These are phyloP conservation scores for Agapostemon virescens DNA, from an alignment of 2,888 invertebrate species.

Conservation along the genomic window DNA sequence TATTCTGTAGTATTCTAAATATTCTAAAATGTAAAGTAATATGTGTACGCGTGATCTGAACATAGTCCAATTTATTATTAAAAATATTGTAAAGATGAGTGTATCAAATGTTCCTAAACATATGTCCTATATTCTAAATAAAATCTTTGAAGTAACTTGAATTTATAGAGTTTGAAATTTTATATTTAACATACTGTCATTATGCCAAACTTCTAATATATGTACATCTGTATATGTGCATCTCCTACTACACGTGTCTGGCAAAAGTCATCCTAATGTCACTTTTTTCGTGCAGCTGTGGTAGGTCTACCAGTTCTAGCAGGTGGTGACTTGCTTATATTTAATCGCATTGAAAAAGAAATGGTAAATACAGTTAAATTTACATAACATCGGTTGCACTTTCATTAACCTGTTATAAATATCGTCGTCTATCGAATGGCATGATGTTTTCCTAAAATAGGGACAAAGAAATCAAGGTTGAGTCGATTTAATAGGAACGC, in stretches of 20 bases:
- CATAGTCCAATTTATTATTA: background rate
- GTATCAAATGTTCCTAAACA: background rate
- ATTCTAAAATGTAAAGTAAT: background rate
- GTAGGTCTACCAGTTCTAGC: background rate
- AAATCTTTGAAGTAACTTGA: background rate
- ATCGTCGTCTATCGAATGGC: background rate
- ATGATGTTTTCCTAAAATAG: background rate
- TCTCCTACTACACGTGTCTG: background rate
- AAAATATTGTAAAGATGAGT: background rate
- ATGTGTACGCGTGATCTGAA: background rate
- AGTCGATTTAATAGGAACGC: constrained; percentile 18
- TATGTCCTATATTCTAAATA: background rate
- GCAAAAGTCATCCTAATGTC: background rate
- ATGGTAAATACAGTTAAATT: background rate
- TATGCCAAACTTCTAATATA: background rate
- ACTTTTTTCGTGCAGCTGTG: background rate
- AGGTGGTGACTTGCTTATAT: background rate
- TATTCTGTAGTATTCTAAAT: background rate
- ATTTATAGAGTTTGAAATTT: background rate
- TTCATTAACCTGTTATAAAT: background rate
- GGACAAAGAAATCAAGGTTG: constrained; percentile 18
- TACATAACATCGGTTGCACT: background rate
- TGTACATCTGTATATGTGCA: no score
- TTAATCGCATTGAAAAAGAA: background rate
- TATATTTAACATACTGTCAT: background rate